Percentiles rank a stretch among this genome's conserved stretches.
These are phyloP conservation scores for Drosophila maculinotata DNA, from an alignment of 2,888 invertebrate species.

Conservation along the genomic window DNA sequence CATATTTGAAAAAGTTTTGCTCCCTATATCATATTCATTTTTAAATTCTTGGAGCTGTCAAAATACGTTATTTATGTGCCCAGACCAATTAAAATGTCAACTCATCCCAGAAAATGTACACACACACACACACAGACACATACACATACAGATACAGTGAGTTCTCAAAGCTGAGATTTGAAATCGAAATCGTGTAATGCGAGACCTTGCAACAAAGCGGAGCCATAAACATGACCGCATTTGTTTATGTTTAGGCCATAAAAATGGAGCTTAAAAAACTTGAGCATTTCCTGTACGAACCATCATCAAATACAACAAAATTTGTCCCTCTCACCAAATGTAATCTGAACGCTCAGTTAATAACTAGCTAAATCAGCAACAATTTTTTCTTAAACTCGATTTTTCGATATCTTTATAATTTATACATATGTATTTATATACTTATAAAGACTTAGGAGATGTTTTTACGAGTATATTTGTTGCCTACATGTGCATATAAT, in stretches of 20 bases:
- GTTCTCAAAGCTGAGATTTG: slow-evolving; percentile 25
- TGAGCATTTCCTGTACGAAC: slow-evolving; percentile 58
- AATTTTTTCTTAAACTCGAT: slow-evolving; percentile 15
- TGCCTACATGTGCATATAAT: slow-evolving; percentile 60
- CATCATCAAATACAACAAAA: not conserved
- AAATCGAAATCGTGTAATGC: slow-evolving; percentile 61
- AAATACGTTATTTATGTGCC: slow-evolving; percentile 54
- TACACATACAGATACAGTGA: slow-evolving; percentile 7
- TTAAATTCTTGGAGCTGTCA: slow-evolving; percentile 47
- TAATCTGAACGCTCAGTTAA: slow-evolving; percentile 8
- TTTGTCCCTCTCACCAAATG: not conserved
- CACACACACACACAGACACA: slow-evolving; percentile 8
- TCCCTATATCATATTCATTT: slow-evolving; percentile 19
- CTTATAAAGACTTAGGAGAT: slow-evolving; percentile 7
- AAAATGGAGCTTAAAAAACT: slow-evolving; percentile 52
- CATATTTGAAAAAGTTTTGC: slow-evolving; percentile 16
- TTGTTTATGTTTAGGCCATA: slow-evolving; percentile 63
- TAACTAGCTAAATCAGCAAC: slow-evolving; percentile 5
- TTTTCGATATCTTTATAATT: slow-evolving; percentile 8
- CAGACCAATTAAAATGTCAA: slow-evolving; percentile 65
- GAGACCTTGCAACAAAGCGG: slow-evolving; percentile 43
- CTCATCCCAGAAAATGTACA: slow-evolving; percentile 31
- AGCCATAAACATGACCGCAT: slow-evolving; percentile 53
- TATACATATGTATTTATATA: not conserved
- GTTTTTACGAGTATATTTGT: slow-evolving; percentile 22